Base-by-base conservation (phyloP, 2,888 invertebrate species). In the Lasioglossum pauxillum region DNA sequence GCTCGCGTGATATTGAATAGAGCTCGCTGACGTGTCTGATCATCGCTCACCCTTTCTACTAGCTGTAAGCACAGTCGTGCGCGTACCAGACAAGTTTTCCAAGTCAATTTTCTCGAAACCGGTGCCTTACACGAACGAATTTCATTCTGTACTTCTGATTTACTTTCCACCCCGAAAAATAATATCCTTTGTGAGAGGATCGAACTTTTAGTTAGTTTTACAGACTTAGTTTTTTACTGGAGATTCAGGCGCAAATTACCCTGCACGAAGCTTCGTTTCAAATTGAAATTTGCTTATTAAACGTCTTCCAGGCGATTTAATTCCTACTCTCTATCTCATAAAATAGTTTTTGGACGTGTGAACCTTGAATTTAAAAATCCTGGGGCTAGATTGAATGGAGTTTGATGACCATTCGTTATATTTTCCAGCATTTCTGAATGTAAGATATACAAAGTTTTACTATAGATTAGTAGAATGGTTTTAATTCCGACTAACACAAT, bases 1-100 rank as follows among this genome's bases (percentile, higher is more conserved):
- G 64, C 64, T 64, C 64, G 64, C 64, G 64, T 64, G 64, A 64
- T 64, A 64, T 64, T 64, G 64, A 64, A 64, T 64, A 64, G 64
- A 64, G 31, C 64, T 19, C 64, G 64, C 64, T 64, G 64, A 64
- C 64, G 64, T 64, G 64, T 64, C 64, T 31, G 64, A 64, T 64
- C 64, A 64, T 64, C 64, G 64, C 64, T 64, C 64, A 64, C 31
- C 64, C 64, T 64, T 64, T 64, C 64, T 64, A 31, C 64, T 31
- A 7, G 64, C 27, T 16, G 64, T 31, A 31, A 64, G 64, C 64
- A 64, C 3, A 31, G 64, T 16, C 64, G 64, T 64, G 64, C 60
- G 27, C 27, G 60, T 7, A 64, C 27, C 60, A 64, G 60, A 31
- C 64, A 31, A 64, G 64, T 64, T 64, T 64, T 64, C 64, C 64